Base-by-base conservation (phyloP, 2,888 invertebrate genomes). In the Xanthostigma xanthostigma region DNA sequence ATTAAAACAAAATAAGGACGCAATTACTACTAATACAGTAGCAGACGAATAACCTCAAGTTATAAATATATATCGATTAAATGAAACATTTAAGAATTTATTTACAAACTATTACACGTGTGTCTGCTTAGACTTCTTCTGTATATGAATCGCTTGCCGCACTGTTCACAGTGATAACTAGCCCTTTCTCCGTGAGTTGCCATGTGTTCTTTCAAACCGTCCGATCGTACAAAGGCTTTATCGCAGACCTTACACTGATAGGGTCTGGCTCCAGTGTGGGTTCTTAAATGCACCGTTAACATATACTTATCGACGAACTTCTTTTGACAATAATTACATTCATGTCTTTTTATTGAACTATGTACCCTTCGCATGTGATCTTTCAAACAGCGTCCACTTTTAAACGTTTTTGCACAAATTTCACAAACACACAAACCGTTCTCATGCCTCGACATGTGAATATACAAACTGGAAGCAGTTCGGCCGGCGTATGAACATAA, bases 361-460 rank as follows among this genome's bases (percentile, higher is more conserved):
- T 63, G 62, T 1, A 58, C 60, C 41, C 61, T 51, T 8, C 60
- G 54, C 40, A 58, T 42, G 45, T 63, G 63, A 49, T 62, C 61
- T n/a, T 57, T 56, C 14, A 63, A 52, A 49, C 61, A 60, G 11
- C 60, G 54, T 27, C 48, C 56, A 49, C 61, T 62, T 54, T 62
- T 62, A 47, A 60, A 63, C 1, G 56, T 55, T 52, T 62, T 62
- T 3, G 60, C 58, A 49, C 63, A 63, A 34, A 60, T 50, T 51
- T 62, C 59, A 49, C 63, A 63, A n/a, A 60, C 55, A 40, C 58
- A 57, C 8, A 55, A 42, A 36, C 60, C 59, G 35, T 58, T 56
- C 3, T 59, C 57, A 51, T 63, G 63, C 6, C 58, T 61, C 0
- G 60, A 55, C 59, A 59, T 62, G 50, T 63, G 63, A 6, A 59